A percentile compares a stretch with the other conserved stretches of the same genome.
phyloP scores from a whole-genome alignment of 1,140 invertebrate genomes.

The Hylaeus volcanicus region DNA sequence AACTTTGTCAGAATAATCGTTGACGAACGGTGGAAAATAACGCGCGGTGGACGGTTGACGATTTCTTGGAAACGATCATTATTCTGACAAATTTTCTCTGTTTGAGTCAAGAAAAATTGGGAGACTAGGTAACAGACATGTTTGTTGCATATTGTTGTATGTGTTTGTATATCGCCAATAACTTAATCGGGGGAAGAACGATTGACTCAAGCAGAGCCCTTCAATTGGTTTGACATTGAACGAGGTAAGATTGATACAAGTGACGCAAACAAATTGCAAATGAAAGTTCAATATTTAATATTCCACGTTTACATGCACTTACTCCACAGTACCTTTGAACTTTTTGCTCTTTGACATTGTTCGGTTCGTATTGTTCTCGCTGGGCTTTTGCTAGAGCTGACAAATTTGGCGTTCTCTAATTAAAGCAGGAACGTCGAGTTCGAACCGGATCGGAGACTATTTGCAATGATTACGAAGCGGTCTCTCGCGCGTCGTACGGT shows the following conservation, averaged over 20 bases:
- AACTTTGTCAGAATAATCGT: slow-evolving; percentile 49
- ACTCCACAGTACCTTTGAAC: slow-evolving; percentile 54
- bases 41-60: background rate
- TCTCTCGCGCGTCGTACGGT: background rate
- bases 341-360: slow-evolving; percentile 33
- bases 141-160: background rate
- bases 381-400: slow-evolving; percentile 63
- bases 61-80: slow-evolving; percentile 4
- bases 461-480: background rate
- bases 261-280: slow-evolving; percentile 23
- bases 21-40: background rate
- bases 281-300: slow-evolving; percentile 24
- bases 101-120: slow-evolving; percentile 6
- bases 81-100: slow-evolving; percentile 43
- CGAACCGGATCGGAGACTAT: slow-evolving; percentile 25
- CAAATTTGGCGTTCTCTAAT: slow-evolving; percentile 37
- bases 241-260: slow-evolving; percentile 60
- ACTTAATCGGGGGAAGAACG: background rate
- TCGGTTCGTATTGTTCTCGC: slow-evolving; percentile 53
- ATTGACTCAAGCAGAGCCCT: slow-evolving; percentile 35
- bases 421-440: slow-evolving; percentile 31
- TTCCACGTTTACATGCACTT: slow-evolving; percentile 54
- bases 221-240: slow-evolving; percentile 23
- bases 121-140: background rate
- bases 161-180: background rate